Percentiles rank a stretch among this genome's conserved stretches.
These are phyloP conservation scores for Sinosuthora webbiana DNA, from an alignment of 2,113 vertebrate genomes.

Conservation along the genomic window DNA sequence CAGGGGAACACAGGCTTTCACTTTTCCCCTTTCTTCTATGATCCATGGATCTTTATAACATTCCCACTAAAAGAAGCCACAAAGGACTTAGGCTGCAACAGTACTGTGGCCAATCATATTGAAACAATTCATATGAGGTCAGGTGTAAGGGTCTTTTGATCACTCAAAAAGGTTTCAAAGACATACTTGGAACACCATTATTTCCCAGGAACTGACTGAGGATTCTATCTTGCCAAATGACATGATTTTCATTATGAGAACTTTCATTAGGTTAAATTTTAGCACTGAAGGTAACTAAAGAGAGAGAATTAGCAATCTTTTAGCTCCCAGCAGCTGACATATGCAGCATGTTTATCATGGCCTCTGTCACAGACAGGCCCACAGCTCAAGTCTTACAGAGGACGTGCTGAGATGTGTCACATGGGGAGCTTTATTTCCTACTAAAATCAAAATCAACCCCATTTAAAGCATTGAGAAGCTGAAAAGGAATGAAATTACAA, in stretches of 20 bases:
- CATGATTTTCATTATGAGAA: not conserved
- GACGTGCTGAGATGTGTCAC: not conserved
- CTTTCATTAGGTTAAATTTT: not conserved
- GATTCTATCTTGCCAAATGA: not conserved
- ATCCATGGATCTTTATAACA: not conserved
- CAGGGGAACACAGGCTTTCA: fast-evolving
- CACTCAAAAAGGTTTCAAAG: not conserved
- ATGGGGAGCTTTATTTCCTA: not conserved
- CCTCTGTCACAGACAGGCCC: not conserved
- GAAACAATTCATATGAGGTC: not conserved
- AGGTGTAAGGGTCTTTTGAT: not conserved
- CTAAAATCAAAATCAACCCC: not conserved
- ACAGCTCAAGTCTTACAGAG: not conserved
- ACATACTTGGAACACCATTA: not conserved
- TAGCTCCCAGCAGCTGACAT: not conserved
- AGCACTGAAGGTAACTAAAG: not conserved
- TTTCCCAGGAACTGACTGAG: not conserved
- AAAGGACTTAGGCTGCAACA: not conserved
- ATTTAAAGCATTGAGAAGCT: not conserved
- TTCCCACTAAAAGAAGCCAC: not conserved
- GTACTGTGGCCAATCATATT: not conserved
- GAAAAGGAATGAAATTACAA: not conserved
- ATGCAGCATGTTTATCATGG: not conserved
- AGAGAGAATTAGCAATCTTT: not conserved
- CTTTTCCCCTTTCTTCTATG: not conserved